Percentiles rank a stretch among this genome's conserved stretches.
These are phyloP conservation scores for Lasioglossum figueresi DNA, from an alignment of 2,888 invertebrate species.

Conservation along the genomic window DNA sequence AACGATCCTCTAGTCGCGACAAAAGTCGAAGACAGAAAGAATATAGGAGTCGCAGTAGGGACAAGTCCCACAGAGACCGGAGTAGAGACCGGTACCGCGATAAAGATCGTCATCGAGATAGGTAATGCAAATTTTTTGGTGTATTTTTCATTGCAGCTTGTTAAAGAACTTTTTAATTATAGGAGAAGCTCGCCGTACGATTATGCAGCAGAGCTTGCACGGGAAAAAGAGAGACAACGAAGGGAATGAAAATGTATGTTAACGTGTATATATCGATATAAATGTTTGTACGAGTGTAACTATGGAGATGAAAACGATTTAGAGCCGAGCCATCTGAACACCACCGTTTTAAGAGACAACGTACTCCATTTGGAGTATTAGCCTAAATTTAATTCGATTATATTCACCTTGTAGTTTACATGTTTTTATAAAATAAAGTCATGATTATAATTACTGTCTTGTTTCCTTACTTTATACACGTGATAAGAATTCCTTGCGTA, in stretches of 20 bases:
- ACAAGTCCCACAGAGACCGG: slow-evolving; percentile 78
- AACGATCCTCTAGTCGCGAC: slow-evolving; percentile 77
- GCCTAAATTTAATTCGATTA: slow-evolving; percentile 76
- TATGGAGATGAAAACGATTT: slow-evolving; percentile 69
- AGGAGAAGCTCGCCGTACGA: slow-evolving; percentile 80
- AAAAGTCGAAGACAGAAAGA: slow-evolving; percentile 80
- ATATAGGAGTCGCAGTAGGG: slow-evolving; percentile 82
- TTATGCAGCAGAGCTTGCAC: slow-evolving; percentile 81
- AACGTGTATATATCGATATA: slow-evolving; percentile 65
- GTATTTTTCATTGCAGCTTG: not conserved
- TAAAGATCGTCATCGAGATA: slow-evolving; percentile 80
- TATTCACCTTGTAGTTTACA: slow-evolving; percentile 80
- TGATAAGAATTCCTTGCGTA: not conserved
- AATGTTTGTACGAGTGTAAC: slow-evolving; percentile 76
- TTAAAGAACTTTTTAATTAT: slow-evolving; percentile 45
- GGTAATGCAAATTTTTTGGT: slow-evolving; percentile 65
- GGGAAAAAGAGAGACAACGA: slow-evolving; percentile 83
- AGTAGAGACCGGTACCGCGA: slow-evolving; percentile 80
- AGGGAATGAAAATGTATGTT: slow-evolving; percentile 72
- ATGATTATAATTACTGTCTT: slow-evolving; percentile 41
- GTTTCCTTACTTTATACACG: slow-evolving; percentile 4
- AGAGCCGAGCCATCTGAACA: slow-evolving; percentile 80
- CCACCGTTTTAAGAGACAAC: slow-evolving; percentile 63
- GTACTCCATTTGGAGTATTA: slow-evolving; percentile 66
- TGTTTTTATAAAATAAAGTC: slow-evolving; percentile 82